Evolutionary conservation across 1,140 invertebrate genomes (phyloP), one percentile per base, ranked within the genome.

Genomic region (Drosophila prosaltans): DNA sequence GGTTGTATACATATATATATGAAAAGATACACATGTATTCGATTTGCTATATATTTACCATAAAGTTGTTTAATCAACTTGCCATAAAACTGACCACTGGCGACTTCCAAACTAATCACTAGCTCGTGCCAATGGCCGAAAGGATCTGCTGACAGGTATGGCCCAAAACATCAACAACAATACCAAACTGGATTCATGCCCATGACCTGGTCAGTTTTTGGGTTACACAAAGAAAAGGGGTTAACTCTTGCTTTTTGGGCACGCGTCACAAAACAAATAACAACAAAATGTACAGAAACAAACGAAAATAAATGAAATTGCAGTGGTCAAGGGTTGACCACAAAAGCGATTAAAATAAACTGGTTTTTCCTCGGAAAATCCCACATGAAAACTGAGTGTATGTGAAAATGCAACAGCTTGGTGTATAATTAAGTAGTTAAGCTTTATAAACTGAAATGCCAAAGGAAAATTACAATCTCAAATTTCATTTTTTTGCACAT

Each of bases 341-440:
- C 45, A 59, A 71, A 69, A 69, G 51, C 66, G 65, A 61, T 80
- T 78, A 69, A 16, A 16, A 40, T 11, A 79, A 85, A 86, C 75
- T 39, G 60, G 81, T 81, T 81, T 85, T 81, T n/a, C 48, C 21
- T 6, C 43, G 30, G 30, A 76, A 69, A 76, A 16, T 9, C 24
- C 11, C n/a, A 24, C 61, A 57, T 24, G 69, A 64, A 69, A 78
- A 81, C 54, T 45, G 66, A 67, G 72, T 78, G 28, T 30, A 30
- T 30, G 28, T 4, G 72, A 73, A 86, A 83, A 70, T 32, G 16
- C 80, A 82, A 82, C 80, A 78, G 75, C 68, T 78, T 72, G 60
- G 8, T 8, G 36, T 21, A 43, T 84, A 81, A 89, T 88, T 75
- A 89, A 84, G 74, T 68, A 39, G 74, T 88, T 71, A 64, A 75